phyloP scores from a whole-genome alignment of 1,140 invertebrate species.

The Tachypleus tridentatus region DNA sequence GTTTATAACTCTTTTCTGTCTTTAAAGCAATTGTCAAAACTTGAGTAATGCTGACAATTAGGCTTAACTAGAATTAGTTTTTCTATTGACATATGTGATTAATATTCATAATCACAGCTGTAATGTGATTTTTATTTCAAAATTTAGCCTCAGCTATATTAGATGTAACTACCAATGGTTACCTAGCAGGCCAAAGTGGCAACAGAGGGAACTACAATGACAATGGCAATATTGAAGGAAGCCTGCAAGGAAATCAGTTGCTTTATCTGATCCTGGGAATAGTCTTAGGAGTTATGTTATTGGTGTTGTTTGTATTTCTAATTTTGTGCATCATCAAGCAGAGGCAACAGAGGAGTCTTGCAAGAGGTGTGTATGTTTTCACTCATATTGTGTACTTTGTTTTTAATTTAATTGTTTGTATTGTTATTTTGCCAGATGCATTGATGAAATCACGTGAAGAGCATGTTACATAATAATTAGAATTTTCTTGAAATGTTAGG shows the following conservation, averaged over 20 bases:
- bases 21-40: too few species aligned
- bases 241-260: constrained; percentile 26
- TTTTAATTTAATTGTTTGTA: too few species aligned
- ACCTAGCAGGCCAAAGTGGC: not conserved
- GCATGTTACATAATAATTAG: too few species aligned
- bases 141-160: not conserved
- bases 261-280: constrained; percentile 34
- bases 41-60: too few species aligned
- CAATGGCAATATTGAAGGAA: constrained; percentile 1
- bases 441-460: too few species aligned
- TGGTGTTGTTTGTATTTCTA: constrained; percentile 33
- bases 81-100: not conserved
- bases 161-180: not conserved
- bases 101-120: not conserved
- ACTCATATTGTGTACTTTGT: too few species aligned
- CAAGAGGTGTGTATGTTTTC: too few species aligned
- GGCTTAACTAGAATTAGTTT: not conserved
- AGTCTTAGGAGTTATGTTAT: constrained; percentile 32
- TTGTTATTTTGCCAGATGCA: too few species aligned
- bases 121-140: not conserved
- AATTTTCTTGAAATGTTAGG: too few species aligned
- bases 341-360: constrained; percentile 26
- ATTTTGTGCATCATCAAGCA: constrained; percentile 35
- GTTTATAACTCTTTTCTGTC: too few species aligned
- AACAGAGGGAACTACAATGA: not conserved